Evolutionary conservation across 2,797 vertebrate species (phyloP).

Genomic region (Acanthurus tractus): DNA sequence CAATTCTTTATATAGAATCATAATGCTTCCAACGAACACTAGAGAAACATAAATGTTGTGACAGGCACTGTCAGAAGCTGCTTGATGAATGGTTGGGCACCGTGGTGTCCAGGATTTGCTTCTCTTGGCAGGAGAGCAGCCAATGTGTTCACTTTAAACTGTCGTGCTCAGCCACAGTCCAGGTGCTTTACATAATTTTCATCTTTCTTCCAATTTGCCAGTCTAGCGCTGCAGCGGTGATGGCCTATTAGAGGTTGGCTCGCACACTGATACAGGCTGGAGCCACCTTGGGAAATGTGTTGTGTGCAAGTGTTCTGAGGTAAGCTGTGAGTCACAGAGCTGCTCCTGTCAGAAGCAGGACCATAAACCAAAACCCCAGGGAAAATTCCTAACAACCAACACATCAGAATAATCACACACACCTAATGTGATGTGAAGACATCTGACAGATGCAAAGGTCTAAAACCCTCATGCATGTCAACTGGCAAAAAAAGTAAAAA

Average conservation of each 20-base stretch:
- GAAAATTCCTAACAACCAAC: slow-evolving; percentile 26
- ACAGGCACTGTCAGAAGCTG: slow-evolving; percentile 15
- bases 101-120: neutral
- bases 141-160: slow-evolving; percentile 28
- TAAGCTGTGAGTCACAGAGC: slow-evolving; percentile 61
- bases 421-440: slow-evolving; percentile 19
- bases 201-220: slow-evolving; percentile 34
- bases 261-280: slow-evolving; percentile 24
- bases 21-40: slow-evolving; percentile 19
- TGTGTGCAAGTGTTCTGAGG: slow-evolving; percentile 33
- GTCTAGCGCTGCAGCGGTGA: slow-evolving; percentile 47
- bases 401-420: slow-evolving; percentile 32
- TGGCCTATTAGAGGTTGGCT: slow-evolving; percentile 49
- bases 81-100: neutral
- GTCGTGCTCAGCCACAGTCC: slow-evolving; percentile 13
- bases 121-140: slow-evolving; percentile 2
- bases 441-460: slow-evolving; percentile 43
- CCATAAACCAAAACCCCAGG: slow-evolving; percentile 27
- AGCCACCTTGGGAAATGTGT: slow-evolving; percentile 41
- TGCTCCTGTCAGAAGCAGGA: slow-evolving; percentile 27
- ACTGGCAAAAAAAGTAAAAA: too few relatives aligned
- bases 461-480: neutral
- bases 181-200: slow-evolving; percentile 65
- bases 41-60: slow-evolving; percentile 19
- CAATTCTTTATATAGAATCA: slow-evolving; percentile 18